Conservation (phyloP, 2,113 vertebrate species). For the Smithornis capensis region DNA sequence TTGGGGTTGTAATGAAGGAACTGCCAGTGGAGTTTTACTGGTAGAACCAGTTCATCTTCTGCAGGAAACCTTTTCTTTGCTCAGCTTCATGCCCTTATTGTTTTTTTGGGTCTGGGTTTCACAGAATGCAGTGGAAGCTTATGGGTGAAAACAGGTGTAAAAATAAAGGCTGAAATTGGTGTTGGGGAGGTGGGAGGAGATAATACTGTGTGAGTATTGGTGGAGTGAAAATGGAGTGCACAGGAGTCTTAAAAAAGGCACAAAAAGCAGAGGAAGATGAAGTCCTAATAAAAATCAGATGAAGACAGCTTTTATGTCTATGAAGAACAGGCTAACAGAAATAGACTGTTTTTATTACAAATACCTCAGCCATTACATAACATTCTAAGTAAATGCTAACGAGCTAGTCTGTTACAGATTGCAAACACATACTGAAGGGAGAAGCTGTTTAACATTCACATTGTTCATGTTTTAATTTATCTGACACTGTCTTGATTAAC, state of each 20-base stretch:
- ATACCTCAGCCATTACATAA: constrained; percentile 57
- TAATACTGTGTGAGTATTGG: not conserved
- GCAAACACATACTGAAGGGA: not conserved
- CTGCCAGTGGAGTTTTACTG: constrained; percentile 9
- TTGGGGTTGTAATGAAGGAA: not conserved
- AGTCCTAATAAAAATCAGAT: constrained; percentile 57
- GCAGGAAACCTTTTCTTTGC: not conserved
- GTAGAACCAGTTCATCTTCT: constrained; percentile 51
- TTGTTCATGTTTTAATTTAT: not conserved
- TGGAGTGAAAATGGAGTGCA: not conserved
- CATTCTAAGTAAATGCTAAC: constrained; percentile 32
- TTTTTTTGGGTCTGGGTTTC: not conserved
- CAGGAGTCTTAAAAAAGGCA: constrained; percentile 8
- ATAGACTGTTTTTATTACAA: constrained; percentile 64
- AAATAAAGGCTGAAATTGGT: not conserved
- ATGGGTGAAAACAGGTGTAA: not conserved
- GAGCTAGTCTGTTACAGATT: not conserved
- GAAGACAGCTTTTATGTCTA: constrained; percentile 43
- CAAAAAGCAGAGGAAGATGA: constrained; percentile 12
- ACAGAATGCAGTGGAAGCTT: not conserved
- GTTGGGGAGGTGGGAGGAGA: not conserved
- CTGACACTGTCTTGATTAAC: not conserved
- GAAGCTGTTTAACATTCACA: not conserved
- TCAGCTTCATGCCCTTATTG: not conserved
- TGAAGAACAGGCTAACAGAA: constrained; percentile 37